Conservation (phyloP, 2,888 invertebrate species). For the Metellina segmentata region DNA sequence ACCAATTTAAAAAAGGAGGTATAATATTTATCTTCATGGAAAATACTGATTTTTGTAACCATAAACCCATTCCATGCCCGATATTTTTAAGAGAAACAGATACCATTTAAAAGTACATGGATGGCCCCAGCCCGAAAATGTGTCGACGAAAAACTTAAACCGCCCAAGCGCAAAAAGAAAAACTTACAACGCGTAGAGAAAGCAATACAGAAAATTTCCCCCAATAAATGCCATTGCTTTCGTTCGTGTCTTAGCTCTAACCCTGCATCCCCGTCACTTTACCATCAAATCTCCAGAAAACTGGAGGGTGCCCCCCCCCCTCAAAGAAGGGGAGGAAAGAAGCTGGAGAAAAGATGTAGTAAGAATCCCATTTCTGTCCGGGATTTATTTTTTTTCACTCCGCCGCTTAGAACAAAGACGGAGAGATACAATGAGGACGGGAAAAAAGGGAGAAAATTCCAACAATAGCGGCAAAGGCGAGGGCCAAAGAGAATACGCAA, state of each 20-base stretch:
- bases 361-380: neutral
- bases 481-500: neutral
- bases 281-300: neutral
- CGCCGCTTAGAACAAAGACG: neutral
- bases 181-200: no score
- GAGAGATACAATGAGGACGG: neutral
- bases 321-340: neutral
- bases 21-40: no score
- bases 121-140: no score
- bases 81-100: no score
- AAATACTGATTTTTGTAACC: no score
- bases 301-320: neutral
- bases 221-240: neutral
- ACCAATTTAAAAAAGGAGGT: no score
- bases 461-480: neutral
- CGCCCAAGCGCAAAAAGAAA: no score
- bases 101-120: no score
- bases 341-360: no score
- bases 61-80: no score
- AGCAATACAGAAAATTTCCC: neutral
- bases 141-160: no score
- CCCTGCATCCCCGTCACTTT: neutral
- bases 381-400: neutral
- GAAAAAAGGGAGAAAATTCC: neutral
- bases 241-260: neutral